Conservation (phyloP, 2,797 vertebrate species). For the Sebastes diploproa region DNA sequence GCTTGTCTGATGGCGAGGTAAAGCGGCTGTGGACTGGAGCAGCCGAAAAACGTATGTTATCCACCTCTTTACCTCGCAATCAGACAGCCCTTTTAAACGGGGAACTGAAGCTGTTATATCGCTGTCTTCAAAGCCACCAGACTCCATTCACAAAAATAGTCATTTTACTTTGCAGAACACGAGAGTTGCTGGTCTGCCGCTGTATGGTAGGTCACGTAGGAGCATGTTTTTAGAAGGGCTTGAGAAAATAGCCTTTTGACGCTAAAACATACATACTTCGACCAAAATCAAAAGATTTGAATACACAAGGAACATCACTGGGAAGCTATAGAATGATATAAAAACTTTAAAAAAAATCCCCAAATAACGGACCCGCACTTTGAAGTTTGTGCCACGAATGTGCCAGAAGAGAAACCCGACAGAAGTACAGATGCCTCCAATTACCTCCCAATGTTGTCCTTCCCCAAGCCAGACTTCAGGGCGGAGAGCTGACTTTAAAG, state of each 20-base stretch:
- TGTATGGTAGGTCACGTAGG: too few species aligned
- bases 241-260: too few species aligned
- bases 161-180: background rate
- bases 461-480: constrained; percentile 3
- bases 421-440: background rate
- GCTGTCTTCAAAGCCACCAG: background rate
- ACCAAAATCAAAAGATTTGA: too few species aligned
- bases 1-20: too few species aligned
- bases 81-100: background rate
- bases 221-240: too few species aligned
- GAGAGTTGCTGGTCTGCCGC: too few species aligned
- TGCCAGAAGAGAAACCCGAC: background rate
- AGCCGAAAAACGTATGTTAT: background rate
- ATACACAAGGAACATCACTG: background rate
- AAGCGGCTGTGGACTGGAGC: too few species aligned
- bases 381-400: background rate
- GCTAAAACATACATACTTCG: too few species aligned
- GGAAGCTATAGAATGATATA: background rate
- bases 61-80: background rate
- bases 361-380: too few species aligned
- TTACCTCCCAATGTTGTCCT: background rate
- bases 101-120: too few species aligned
- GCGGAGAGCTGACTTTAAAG: constrained; percentile 4
- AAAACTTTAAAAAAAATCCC: background rate
- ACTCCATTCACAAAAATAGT: background rate